phyloP scores from a whole-genome alignment of 1,140 invertebrate genomes.

The Scaptomyza pallida region DNA sequence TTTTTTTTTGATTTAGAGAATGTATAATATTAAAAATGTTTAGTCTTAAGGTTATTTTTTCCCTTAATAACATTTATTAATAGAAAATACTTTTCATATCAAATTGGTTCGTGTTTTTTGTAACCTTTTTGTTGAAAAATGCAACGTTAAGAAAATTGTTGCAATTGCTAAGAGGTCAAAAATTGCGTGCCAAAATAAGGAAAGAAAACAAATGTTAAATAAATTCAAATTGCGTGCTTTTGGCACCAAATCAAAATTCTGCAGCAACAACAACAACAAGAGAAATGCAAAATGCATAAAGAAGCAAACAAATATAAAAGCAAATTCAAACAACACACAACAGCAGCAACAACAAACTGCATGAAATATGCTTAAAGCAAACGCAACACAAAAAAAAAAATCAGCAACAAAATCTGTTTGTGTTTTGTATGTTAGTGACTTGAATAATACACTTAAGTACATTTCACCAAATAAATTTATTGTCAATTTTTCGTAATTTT shows the following conservation, averaged over 20 bases:
- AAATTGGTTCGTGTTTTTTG: neutral
- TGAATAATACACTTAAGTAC: too few relatives aligned
- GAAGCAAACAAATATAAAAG: slow-evolving; percentile 10
- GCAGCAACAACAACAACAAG: slow-evolving; percentile 40
- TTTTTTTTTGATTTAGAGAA: too few relatives aligned
- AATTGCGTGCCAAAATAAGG: slow-evolving; percentile 55
- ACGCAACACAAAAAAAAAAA: slow-evolving; percentile 11
- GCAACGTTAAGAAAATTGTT: slow-evolving; percentile 2
- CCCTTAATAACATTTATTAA: neutral
- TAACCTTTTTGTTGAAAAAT: too few relatives aligned
- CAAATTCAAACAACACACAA: slow-evolving; percentile 1
- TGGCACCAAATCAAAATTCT: slow-evolving; percentile 77
- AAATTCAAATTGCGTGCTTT: slow-evolving; percentile 78
- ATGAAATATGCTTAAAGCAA: slow-evolving; percentile 57
- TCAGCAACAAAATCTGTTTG: neutral
- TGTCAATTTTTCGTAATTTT: too few relatives aligned
- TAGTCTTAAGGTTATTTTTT: too few relatives aligned
- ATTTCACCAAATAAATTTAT: too few relatives aligned
- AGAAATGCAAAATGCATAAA: slow-evolving; percentile 48
- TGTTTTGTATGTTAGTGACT: too few relatives aligned
- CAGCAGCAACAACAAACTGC: slow-evolving; percentile 55
- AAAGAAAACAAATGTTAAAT: slow-evolving; percentile 48
- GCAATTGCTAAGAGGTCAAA: slow-evolving; percentile 47
- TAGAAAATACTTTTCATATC: neutral
- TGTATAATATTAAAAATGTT: too few relatives aligned